Conservation (phyloP, 2,888 invertebrate species). For the Agonum fuliginosum region DNA sequence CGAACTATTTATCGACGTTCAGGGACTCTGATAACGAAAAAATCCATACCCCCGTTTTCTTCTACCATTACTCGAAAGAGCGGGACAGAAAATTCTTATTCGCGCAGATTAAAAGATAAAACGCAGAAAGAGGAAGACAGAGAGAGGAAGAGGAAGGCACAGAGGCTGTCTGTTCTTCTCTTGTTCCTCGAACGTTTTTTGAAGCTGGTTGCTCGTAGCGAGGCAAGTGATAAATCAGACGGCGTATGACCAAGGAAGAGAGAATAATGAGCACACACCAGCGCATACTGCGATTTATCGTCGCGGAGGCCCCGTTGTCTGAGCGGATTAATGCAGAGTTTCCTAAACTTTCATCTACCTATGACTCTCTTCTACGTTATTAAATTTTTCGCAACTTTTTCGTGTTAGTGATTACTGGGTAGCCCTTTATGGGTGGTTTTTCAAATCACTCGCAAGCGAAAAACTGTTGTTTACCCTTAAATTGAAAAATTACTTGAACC, state of each 20-base stretch:
- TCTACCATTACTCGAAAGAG: conserved; percentile 42
- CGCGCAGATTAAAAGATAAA: conserved; percentile 50
- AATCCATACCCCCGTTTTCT: conserved; percentile 33
- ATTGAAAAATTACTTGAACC: too few species aligned
- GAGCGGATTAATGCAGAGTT: conserved; percentile 23
- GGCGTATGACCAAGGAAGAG: conserved; percentile 48
- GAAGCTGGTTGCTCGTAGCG: conserved; percentile 8
- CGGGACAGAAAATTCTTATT: conserved; percentile 42
- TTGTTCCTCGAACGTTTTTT: conserved; percentile 13
- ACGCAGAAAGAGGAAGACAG: neutral
- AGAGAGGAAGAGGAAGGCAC: neutral
- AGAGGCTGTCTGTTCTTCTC: conserved; percentile 16
- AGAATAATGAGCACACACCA: conserved; percentile 50
- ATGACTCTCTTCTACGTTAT: too few species aligned
- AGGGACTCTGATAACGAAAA: conserved; percentile 50
- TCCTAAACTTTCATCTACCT: neutral
- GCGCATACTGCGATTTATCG: conserved; percentile 39
- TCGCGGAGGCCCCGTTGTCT: conserved; percentile 37
- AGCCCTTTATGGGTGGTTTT: too few species aligned
- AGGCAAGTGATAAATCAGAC: conserved; percentile 47
- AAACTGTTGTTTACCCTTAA: too few species aligned
- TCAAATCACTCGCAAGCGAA: too few species aligned
- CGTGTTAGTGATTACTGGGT: too few species aligned
- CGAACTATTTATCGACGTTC: conserved; percentile 49
- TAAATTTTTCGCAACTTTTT: too few species aligned